Base-by-base conservation (phyloP, 2,888 invertebrate genomes). In the Pterobdella sp. region DNA sequence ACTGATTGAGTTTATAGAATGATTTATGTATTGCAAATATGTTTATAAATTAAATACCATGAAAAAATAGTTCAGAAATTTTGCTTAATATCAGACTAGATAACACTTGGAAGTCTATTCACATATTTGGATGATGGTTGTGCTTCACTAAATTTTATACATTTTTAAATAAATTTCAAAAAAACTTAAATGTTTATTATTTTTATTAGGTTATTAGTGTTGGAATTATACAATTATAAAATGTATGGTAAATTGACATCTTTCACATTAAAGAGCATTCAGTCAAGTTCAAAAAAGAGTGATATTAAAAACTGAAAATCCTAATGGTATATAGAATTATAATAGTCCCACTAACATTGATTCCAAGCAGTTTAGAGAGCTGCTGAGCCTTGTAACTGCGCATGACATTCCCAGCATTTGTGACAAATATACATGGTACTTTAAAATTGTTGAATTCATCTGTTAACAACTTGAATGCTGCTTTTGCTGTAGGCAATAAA, bases 331-430 rank as follows among this genome's bases (percentile, higher is more conserved):
- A n/a, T n/a, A n/a, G n/a, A n/a, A n/a, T n/a, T n/a, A n/a, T n/a
- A n/a, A n/a, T n/a, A n/a, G n/a, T n/a, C n/a, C 36, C 4, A 73
- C 79, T 79, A 79, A 87, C 87, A 81, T 87, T 82, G 29, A 87
- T 82, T 37, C 85, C 87, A 29, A 88, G 85, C 86, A 87, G 87
- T 73, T 87, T 84, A 0, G 87, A 86, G 14, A 89, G 82, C 76
- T 88, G 87, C 36, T 84, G 81, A 0, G 89, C 88, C 80, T 88
- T 88, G 73, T 86, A 84, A 74, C 85, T 84, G 69, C 87, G 82
- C 73, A 87, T 79, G 3, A 86, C 85, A 79, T 88, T 89, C 7
- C 88, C 88, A 69, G 88, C 88, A 83, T 89, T 89, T 0, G 89
- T 89, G 29, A 89, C 87, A 81, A 89, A 85, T 18, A 88, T 85